Evolutionary conservation across 2,113 vertebrate genomes (phyloP).

Genomic region (Cygnus buccinator): DNA sequence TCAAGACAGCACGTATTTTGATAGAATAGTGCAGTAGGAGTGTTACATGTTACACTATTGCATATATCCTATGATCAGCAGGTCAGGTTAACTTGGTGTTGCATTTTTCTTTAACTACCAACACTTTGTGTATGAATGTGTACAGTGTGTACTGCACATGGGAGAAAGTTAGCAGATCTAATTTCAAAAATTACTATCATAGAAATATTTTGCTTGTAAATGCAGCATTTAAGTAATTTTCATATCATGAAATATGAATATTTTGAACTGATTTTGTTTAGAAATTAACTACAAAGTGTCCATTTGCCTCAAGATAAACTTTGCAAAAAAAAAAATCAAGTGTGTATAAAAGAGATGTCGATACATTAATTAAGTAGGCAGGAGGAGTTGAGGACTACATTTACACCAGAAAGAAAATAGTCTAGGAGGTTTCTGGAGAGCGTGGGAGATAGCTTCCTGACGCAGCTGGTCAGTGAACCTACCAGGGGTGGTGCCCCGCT

Average conservation of each 20-base stretch:
- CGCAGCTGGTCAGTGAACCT: too few relatives aligned
- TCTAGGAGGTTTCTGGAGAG: too few relatives aligned
- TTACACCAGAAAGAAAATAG: not conserved
- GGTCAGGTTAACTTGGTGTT: not conserved
- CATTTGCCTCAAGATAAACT: not conserved
- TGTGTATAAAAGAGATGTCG: not conserved
- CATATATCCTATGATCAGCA: not conserved
- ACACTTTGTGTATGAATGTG: not conserved
- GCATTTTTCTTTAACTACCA: not conserved
- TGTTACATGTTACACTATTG: not conserved
- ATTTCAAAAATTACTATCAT: not conserved
- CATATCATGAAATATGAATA: not conserved
- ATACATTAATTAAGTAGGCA: not conserved
- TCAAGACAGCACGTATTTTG: not conserved
- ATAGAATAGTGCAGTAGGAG: not conserved
- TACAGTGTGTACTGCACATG: not conserved
- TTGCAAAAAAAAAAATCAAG: fast-evolving
- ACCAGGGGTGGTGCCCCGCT: too few relatives aligned
- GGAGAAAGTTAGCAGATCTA: not conserved
- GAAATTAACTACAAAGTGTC: not conserved
- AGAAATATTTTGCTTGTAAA: not conserved
- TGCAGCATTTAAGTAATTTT: not conserved
- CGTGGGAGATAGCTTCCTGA: too few relatives aligned
- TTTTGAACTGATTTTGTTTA: not conserved
- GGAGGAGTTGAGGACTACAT: not conserved